Base-by-base conservation (phyloP, 2,888 invertebrate genomes). In the Bembecia ichneumoniformis region DNA sequence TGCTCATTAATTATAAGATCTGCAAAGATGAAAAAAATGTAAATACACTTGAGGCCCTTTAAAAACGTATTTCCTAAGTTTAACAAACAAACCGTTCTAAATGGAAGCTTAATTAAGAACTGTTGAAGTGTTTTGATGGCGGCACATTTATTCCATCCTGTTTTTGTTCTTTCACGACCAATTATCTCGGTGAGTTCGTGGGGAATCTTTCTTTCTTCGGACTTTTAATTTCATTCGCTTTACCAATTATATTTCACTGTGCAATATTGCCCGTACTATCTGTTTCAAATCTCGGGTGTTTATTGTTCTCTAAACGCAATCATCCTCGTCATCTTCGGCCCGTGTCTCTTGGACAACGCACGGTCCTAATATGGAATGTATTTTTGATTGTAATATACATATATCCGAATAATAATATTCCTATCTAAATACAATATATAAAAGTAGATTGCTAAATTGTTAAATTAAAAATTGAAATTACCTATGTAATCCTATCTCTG, bases 91-190 rank as follows among this genome's bases (percentile, higher is more conserved):
- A 74, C 65, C 65, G 55, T 57, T 55, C 64, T 69, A 71, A 78
- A 72, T 72, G 68, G 66, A 59, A 66, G 63, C 77, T 74, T 80
- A 76, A 81, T 81, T 80, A 77, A 71, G 71, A 71, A 66, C 68
- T 67, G 71, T 66, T 74, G 73, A 76, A 77, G 74, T 80, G 73
- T 82, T 80, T 74, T 78, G 75, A 74, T 71, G 78, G 76, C 70
- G 67, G 69, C 74, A 73, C 76, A 80, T 81, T 79, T 75, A 82
- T 80, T 77, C 72, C 67, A 74, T 76, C 77, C 73, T 77, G 77
- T 78, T 81, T 79, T 79, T 77, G 72, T 74, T 70, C 71, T 69
- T 73, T 71, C 68, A 64, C 71, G 66, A 75, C 71, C 77, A 80
- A 79, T 81, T 79, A 80, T 80, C 73, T 66, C 53, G 58, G 67